Conservation (phyloP, 2,797 vertebrate genomes). For the Enteromius anoplus region DNA sequence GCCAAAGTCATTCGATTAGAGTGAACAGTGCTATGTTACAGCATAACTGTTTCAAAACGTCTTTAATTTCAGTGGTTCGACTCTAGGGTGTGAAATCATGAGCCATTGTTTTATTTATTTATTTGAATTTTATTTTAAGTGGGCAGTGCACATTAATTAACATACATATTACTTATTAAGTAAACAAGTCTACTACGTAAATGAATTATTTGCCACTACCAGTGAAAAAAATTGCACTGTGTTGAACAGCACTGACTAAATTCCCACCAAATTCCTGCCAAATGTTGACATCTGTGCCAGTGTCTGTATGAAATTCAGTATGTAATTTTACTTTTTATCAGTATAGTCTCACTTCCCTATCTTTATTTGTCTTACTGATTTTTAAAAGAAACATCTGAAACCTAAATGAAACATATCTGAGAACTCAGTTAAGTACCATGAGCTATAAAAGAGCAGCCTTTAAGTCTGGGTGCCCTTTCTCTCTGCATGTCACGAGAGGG, state of each 20-base stretch:
- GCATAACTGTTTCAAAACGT: neutral
- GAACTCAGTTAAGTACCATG: neutral
- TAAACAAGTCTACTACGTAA: no score
- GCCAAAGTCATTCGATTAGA: neutral
- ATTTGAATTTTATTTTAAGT: no score
- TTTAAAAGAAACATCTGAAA: neutral
- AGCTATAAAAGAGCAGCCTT: slow-evolving; percentile 10
- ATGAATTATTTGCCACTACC: no score
- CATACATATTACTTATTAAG: no score
- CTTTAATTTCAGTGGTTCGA: neutral
- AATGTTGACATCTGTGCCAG: neutral
- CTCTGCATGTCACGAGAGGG: neutral
- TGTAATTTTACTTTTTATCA: neutral
- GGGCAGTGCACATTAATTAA: no score
- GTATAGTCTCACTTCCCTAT: neutral
- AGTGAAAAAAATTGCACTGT: no score
- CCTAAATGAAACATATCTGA: neutral
- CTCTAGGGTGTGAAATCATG: no score
- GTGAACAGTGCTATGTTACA: neutral
- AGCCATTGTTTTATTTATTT: no score
- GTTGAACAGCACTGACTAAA: neutral
- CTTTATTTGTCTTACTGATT: no score
- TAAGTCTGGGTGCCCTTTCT: neutral
- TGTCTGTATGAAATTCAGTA: neutral
- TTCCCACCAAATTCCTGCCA: neutral